Evolutionary conservation across 2,113 vertebrate species (phyloP), one percentile per base, ranked within the genome.

Genomic region (Python bivittatus): DNA sequence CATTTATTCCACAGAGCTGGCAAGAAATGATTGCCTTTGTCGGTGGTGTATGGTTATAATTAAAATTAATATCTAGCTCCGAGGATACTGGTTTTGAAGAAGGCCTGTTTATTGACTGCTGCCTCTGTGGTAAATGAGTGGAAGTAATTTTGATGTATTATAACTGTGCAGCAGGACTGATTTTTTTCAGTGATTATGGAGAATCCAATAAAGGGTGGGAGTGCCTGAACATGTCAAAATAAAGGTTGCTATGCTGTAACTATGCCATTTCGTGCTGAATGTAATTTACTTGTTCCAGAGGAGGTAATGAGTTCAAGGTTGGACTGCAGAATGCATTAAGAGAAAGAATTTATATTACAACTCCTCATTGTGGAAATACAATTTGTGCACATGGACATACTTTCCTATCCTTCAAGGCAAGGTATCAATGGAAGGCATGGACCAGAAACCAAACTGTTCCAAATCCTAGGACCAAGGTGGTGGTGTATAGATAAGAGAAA

Each of bases 91-190:
- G 54, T 61, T 84, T 89, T 85, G 72, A 89, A 84, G 72, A 79
- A n/a, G 61, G 25, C 87, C n/a, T 83, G 61, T 92, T 90, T 90
- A 89, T 86, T 90, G 84, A 57, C 48, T 56, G 58, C n/a, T 13
- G 27, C 10, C 20, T 87, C 42, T 38, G 68, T 88, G 64, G n/a
- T n/a, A 60, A 88, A 83, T 79, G 61, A 83, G 56, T 61, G 54
- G 92, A 88, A 68, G n/a, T 58, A 88, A 91, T 88, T 91, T 84
- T 91, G 68, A 91, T 91, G 29, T 58, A 93, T 72, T 72, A 20
- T 88, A 87, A 90, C 44, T 54, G 29, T 53, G 27, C 42, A 88
- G 6, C 6, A 83, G 54, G 64, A 4, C 23, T 88, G 29, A 85
- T 57, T 93, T 83, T 88, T 86, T 58, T 1, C 1, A 3, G 10